Evolutionary conservation across 1,140 invertebrate species (phyloP), one percentile per base, ranked within the genome.

Genomic region (Ridgeia piscesae): DNA sequence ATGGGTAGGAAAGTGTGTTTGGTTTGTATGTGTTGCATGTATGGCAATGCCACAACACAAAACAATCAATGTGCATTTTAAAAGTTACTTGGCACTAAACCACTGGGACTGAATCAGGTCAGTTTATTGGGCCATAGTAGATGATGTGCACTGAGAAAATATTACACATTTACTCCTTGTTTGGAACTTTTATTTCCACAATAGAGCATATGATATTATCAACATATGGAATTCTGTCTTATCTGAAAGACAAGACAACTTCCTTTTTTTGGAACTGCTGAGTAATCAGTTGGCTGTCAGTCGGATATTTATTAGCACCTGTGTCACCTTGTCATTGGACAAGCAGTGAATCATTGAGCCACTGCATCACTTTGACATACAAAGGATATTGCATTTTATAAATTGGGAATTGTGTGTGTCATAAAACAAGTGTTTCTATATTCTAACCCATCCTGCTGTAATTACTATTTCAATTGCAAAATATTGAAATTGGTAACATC

Each of bases 301-400:
- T 11, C 42, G 4, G n/a, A 34, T 89, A 14, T 89, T 33, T 34
- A 6, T 34, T 89, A 89, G 89, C 89, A 89, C n/a, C 4, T 89
- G 89, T 17, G n/a, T 34, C 4, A n/a, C n/a, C 8, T 34, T 89
- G 34, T 89, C 89, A 33, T 33, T 89, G 14, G 89, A 14, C 34
- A 33, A 33, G 34, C n/a, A 89, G 14, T 14, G 34, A 6, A 33
- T 8, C 14, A 89, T 33, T 89, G 34, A 89, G 89, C 89, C 89
- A 89, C 89, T 89, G 4, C n/a, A 33, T 89, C n/a, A 34, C 21
- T n/a, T 89, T 89, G 34, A 34, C 34, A 33, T 91, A 34, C 21
- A n/a, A 34, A n/a, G 35, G 2, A 91, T 35, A n/a, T 6, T 33
- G 91, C 91, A 92, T 50, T n/a, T 35, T 92, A 33, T 92, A 77